These are phyloP conservation scores for Danio rerio DNA, from an alignment of 2,113 vertebrate genomes.

Conservation along the genomic window DNA sequence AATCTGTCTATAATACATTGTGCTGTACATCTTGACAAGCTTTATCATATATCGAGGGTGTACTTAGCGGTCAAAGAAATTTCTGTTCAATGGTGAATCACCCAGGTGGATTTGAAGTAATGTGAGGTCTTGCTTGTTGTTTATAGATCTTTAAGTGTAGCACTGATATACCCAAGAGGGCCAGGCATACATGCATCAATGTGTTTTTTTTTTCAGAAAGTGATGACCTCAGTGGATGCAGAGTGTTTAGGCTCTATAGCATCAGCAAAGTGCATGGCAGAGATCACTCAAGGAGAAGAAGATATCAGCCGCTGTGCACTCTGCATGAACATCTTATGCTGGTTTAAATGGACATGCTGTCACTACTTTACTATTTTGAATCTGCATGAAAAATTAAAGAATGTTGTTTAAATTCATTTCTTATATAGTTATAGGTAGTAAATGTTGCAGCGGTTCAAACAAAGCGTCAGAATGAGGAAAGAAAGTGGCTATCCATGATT, in stretches of 20 bases:
- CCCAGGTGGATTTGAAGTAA: neutral
- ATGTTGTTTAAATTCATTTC: neutral
- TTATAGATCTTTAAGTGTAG: neutral
- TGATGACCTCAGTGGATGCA: neutral
- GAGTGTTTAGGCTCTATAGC: slow-evolving; percentile 1
- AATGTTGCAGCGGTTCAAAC: neutral
- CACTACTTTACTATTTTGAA: neutral
- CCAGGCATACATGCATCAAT: slow-evolving; percentile 8
- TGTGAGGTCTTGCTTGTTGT: neutral
- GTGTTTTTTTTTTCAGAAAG: slow-evolving; percentile 21
- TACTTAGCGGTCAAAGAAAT: neutral
- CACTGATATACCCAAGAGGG: neutral
- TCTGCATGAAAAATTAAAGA: neutral
- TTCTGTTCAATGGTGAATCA: slow-evolving; percentile 6
- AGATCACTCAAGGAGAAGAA: neutral
- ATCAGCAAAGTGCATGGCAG: neutral
- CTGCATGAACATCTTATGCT: neutral
- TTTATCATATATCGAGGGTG: no score
- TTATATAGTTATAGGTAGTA: neutral
- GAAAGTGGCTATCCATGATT: no score
- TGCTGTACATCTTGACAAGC: no score
- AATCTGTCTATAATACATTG: no score
- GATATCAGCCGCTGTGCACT: neutral
- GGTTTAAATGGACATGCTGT: neutral
- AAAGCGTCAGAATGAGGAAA: no score